Conservation (phyloP, 2,888 invertebrate species). For the Cheilosia pagana region DNA sequence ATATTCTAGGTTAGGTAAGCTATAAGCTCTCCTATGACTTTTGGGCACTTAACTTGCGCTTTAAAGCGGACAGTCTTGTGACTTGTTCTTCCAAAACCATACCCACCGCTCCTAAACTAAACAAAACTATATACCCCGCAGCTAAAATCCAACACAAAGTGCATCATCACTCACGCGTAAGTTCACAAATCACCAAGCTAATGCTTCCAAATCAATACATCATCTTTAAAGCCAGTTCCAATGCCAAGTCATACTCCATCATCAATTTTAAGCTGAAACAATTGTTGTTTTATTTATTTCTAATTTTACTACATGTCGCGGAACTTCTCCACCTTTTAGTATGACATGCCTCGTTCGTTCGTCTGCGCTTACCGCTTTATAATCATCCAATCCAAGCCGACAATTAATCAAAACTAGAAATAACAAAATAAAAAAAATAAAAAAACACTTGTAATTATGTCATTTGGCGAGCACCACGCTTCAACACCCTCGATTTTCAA, state of each 20-base stretch:
- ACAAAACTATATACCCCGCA: too few relatives aligned
- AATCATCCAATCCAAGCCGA: slow-evolving; percentile 35
- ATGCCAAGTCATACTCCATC: slow-evolving; percentile 8
- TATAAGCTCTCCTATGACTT: too few relatives aligned
- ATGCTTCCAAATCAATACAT: neutral
- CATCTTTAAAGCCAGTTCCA: neutral
- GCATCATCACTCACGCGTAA: neutral
- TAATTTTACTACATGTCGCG: slow-evolving; percentile 7
- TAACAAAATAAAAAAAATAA: neutral
- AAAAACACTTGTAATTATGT: slow-evolving; percentile 69
- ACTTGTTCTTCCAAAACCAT: too few relatives aligned
- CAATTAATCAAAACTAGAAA: slow-evolving; percentile 50
- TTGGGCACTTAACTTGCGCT: too few relatives aligned
- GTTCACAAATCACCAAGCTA: neutral
- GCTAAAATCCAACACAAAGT: neutral
- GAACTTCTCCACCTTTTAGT: slow-evolving; percentile 1
- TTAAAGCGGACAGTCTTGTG: too few relatives aligned
- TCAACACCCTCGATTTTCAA: slow-evolving; percentile 62
- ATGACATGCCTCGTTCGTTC: slow-evolving; percentile 14
- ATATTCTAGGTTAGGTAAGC: too few relatives aligned
- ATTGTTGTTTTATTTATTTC: neutral
- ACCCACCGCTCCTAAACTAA: too few relatives aligned
- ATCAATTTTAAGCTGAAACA: slow-evolving; percentile 34
- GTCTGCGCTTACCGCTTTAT: slow-evolving; percentile 56
- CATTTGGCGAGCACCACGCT: slow-evolving; percentile 59